Conservation (phyloP, 2,797 vertebrate genomes). For the Spatula versicolor region DNA sequence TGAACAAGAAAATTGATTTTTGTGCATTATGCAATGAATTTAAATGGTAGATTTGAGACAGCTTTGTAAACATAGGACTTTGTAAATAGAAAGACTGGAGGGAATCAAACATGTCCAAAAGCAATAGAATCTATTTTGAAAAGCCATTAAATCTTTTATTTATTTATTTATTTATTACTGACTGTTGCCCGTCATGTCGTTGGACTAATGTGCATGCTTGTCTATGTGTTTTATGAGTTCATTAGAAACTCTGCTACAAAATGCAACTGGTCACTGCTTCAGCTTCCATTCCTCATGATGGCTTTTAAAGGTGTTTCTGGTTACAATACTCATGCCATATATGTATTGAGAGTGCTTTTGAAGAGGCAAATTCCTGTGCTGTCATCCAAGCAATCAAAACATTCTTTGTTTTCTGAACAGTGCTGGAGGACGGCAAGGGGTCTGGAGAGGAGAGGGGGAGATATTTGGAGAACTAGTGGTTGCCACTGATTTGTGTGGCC, state of each 20-base stretch:
- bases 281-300: background rate
- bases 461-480: background rate
- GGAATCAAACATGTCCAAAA: conserved; percentile 10
- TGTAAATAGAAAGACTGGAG: conserved; percentile 6
- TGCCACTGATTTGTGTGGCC: background rate
- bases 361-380: conserved; percentile 61
- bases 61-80: conserved; percentile 45
- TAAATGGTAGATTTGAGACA: conserved; percentile 44
- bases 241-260: background rate
- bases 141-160: background rate
- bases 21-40: conserved; percentile 49
- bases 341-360: background rate
- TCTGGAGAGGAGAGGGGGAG: background rate
- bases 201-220: background rate
- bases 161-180: conserved; percentile 26
- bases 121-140: background rate
- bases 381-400: conserved; percentile 63
- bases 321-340: conserved; percentile 5
- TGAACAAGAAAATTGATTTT: conserved; percentile 57
- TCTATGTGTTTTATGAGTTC: background rate
- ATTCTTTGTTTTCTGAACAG: conserved; percentile 1
- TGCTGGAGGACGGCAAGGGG: background rate
- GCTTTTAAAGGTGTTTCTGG: conserved; percentile 41
- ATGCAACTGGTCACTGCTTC: background rate
- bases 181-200: background rate